Base-by-base conservation (phyloP, 2,113 vertebrate species). In the Cnemophilus loriae region DNA sequence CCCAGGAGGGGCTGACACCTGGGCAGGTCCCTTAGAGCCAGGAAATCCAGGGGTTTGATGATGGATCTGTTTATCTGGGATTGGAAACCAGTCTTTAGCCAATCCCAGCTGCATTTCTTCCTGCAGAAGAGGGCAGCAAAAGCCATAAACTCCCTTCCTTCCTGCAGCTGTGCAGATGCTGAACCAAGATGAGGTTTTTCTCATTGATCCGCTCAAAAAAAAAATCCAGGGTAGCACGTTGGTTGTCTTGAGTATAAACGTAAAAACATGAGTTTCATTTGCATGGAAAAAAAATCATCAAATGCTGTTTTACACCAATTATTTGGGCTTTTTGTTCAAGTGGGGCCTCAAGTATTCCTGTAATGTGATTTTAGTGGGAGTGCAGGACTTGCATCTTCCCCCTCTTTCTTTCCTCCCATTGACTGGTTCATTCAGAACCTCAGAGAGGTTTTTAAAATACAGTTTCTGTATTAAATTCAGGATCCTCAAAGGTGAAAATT, bases 81-180 rank as follows among this genome's bases (percentile, higher is more conserved):
- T 1, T 19, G 32, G 22, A 39, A 93, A 42, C 8, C 9, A 3
- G 5, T 6, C 16, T 75, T 75, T n/a, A 59, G 33, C 49, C 59
- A 27, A 22, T 47, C 42, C 77, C 90, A 9, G 63, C 24, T 55
- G 82, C 27, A 7, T 70, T 83, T 77, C 6, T 94, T 79, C 83
- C 70, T 59, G 42, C 98, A 97, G 91, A 92, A 98, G 98, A 98
- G 98, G 98, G 98, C 98, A 98, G 97, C 97, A 98, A 37, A 96
- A 97, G 68, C 96, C 83, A 87, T 18, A 2, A 7, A 3, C 80
- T 60, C 49, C 30, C 30, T 53, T 11, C n/a, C 65, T 69, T 32
- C 59, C 39, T 41, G 44, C 41, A 11, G 32, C 46, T n/a, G 0
- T 23, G 42, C 75, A 57, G 50, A 19, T 67, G n/a, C 41, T 60